Base-by-base conservation (phyloP, 2,888 invertebrate genomes). In the Phalera bucephala region DNA sequence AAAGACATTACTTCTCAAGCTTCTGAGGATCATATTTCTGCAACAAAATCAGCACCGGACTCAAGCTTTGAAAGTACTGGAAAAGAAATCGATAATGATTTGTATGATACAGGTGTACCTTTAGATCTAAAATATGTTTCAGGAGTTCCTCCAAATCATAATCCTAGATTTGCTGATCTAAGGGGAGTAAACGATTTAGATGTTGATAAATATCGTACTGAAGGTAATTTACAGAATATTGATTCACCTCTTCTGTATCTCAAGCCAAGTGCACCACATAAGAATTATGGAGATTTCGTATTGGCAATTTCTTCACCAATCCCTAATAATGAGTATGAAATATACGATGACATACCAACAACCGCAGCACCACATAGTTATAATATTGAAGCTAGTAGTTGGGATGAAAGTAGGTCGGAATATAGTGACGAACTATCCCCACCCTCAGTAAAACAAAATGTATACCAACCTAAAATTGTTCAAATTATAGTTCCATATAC, bases 401-500 rank as follows among this genome's bases (percentile, higher is more conserved):
- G 80, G 78, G 75, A 81, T 37, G 76, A 78, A 48, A 79, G 63
- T 47, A 71, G 57, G 57, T 70, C 46, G n/a, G 71, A 77, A 38
- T 74, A 75, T 40, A 64, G 57, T 38, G 74, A 77, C 52, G 71
- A 62, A 13, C 38, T 66, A 21, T 58, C 64, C 30, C 65, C 72
- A 22, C 52, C 68, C 33, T 54, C 62, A 13, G 50, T 61, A 34
- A 64, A 68, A 43, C 61, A 55, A 40, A 70, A 75, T 47, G 54
- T 58, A n/a, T 91, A 91, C 57, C 90, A 90, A 58, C 90, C 92
- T 3, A 93, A 93, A 70, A 91, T 94, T 71, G 91, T 94, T 4
- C 96, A 96, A 81, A 94, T 96, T 34, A 94, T 96, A 35, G 94
- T 96, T 40, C 96, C 96, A 0, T 96, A 96, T 57, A 94, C 94